A percentile compares a stretch with the other conserved stretches of the same genome.
Conservation (phyloP, 1,140 invertebrate genomes). For the Wasmannia auropunctata region DNA sequence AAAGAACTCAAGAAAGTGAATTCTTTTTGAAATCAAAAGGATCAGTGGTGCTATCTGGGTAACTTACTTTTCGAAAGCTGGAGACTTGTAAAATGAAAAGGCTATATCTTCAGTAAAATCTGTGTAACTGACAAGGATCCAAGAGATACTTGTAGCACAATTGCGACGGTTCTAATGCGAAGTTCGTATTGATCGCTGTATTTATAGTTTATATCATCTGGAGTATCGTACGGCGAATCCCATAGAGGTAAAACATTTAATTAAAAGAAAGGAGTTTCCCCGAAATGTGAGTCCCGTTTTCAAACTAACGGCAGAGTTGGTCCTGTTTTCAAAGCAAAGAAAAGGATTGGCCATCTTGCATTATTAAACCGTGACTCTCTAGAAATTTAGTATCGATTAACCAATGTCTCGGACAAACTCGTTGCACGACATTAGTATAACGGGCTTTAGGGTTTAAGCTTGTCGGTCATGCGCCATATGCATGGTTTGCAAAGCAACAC, state of each 20-base stretch:
- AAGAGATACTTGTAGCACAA: no score
- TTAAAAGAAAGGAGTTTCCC: not conserved
- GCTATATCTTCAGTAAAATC: not conserved
- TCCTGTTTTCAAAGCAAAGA: not conserved
- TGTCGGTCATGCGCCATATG: not conserved
- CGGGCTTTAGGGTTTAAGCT: not conserved
- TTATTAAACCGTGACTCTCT: not conserved
- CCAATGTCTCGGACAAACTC: not conserved
- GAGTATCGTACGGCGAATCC: not conserved
- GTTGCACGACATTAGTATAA: not conserved
- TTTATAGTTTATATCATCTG: conserved; percentile 3
- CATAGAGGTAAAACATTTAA: not conserved
- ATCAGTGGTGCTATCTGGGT: no score
- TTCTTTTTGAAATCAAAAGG: no score
- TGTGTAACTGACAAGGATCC: not conserved
- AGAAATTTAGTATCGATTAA: not conserved
- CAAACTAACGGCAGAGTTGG: not conserved
- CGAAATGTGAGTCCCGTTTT: not conserved
- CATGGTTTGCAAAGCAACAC: not conserved
- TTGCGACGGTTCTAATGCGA: not conserved
- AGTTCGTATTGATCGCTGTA: not conserved
- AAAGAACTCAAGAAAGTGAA: no score
- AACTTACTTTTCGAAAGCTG: not conserved
- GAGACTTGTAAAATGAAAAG: not conserved
- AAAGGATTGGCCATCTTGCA: not conserved